phyloP scores from a whole-genome alignment of 1,140 invertebrate genomes.

The Heliconius melpomene region DNA sequence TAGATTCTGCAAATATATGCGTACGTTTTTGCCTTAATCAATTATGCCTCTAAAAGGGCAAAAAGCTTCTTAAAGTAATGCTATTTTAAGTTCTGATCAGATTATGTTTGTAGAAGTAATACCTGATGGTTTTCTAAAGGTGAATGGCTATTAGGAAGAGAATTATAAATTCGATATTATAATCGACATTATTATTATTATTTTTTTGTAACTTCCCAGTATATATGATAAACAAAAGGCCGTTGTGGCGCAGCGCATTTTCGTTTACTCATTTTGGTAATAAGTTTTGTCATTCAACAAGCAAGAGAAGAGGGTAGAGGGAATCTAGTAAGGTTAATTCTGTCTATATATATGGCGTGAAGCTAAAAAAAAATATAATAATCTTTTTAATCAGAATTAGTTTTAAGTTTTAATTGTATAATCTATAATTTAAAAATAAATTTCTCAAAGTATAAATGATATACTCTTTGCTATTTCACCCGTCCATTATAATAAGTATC shows the following conservation, averaged over 20 bases:
- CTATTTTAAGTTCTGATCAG: conserved; percentile 11
- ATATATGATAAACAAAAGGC: not conserved
- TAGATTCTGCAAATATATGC: conserved; percentile 6
- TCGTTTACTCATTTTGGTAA: too few species aligned
- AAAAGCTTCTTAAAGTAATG: conserved; percentile 14
- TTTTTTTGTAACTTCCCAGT: not conserved
- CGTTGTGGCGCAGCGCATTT: too few species aligned
- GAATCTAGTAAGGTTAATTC: not conserved
- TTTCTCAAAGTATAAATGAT: not conserved
- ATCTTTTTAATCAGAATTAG: too few species aligned
- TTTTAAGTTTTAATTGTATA: too few species aligned
- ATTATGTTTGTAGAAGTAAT: conserved; percentile 3
- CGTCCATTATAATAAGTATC: conserved; percentile 50
- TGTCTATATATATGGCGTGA: not conserved
- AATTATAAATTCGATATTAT: not conserved
- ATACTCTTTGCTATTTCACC: not conserved
- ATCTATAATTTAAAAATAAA: not conserved
- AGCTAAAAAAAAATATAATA: not conserved
- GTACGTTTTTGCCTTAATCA: conserved; percentile 10
- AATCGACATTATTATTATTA: not conserved
- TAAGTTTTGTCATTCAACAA: too few species aligned
- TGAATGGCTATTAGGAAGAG: not conserved
- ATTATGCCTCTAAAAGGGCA: conserved; percentile 36
- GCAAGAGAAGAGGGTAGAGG: too few species aligned
- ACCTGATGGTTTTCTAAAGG: not conserved